A percentile compares a stretch with the other conserved stretches of the same genome.
phyloP scores from a whole-genome alignment of 2,797 vertebrate genomes.

The Mallotus villosus region DNA sequence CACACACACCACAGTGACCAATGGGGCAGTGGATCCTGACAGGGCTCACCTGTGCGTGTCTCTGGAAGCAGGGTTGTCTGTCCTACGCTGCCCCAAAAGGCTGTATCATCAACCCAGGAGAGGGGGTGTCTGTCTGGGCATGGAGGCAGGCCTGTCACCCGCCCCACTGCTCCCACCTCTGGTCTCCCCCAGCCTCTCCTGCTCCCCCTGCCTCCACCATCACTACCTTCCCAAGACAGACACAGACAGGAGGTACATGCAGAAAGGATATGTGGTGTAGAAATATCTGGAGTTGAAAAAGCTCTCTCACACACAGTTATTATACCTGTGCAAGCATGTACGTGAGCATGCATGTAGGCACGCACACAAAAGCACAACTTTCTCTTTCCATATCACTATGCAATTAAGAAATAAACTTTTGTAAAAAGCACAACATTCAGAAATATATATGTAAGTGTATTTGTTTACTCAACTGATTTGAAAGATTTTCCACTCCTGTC shows the following conservation, averaged over 20 bases:
- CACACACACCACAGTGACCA: not conserved
- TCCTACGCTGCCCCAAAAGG: not conserved
- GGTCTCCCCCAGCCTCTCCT: constrained; percentile 6
- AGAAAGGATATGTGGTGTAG: not conserved
- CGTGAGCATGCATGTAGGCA: too few species aligned
- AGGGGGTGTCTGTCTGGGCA: constrained; percentile 1
- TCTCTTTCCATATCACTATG: too few species aligned
- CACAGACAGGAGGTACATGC: not conserved
- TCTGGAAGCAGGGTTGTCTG: not conserved
- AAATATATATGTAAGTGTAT: too few species aligned
- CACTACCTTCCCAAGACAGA: not conserved
- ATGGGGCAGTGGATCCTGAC: not conserved
- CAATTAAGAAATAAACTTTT: too few species aligned
- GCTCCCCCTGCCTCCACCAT: not conserved
- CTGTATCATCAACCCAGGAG: constrained; percentile 1
- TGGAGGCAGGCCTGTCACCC: not conserved
- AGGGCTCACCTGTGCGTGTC: constrained; percentile 13
- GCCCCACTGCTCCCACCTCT: constrained; percentile 35
- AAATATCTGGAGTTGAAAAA: not conserved
- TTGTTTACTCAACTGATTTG: too few species aligned
- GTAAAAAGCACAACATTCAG: too few species aligned
- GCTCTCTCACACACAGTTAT: not conserved
- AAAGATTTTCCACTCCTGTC: constrained; percentile 32
- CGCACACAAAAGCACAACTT: too few species aligned
- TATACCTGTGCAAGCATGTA: too few species aligned